These are phyloP conservation scores for Abrostola tripartita DNA, from an alignment of 2,888 invertebrate genomes.

Conservation along the genomic window DNA sequence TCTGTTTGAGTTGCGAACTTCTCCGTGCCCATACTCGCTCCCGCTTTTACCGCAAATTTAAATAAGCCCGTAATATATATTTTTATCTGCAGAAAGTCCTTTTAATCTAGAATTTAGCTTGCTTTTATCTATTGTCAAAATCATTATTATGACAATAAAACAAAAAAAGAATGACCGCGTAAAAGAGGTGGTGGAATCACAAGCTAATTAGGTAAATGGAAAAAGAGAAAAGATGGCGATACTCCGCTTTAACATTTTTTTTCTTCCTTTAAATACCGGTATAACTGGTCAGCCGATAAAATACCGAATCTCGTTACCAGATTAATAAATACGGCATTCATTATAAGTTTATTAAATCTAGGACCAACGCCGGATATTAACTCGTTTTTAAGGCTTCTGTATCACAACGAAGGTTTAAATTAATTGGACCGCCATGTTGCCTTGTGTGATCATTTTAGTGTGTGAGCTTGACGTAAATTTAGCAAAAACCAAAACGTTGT, in stretches of 20 bases:
- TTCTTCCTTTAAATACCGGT: too few species aligned
- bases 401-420: slow-evolving; percentile 12
- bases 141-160: too few species aligned
- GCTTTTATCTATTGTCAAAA: too few species aligned
- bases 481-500: too few species aligned
- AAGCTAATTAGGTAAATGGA: too few species aligned
- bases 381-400: neutral
- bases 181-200: too few species aligned
- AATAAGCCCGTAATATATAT: slow-evolving; percentile 23
- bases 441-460: neutral
- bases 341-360: slow-evolving; percentile 7
- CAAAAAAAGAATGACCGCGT: too few species aligned
- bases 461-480: neutral
- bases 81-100: slow-evolving; percentile 1
- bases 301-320: slow-evolving; percentile 8
- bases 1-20: slow-evolving; percentile 46
- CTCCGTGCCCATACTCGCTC: slow-evolving; percentile 14
- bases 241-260: too few species aligned
- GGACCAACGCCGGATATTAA: slow-evolving; percentile 25
- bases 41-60: slow-evolving; percentile 14
- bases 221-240: too few species aligned
- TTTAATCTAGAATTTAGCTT: too few species aligned
- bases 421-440: slow-evolving; percentile 7
- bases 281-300: neutral
- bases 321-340: slow-evolving; percentile 3